Conservation (phyloP, 2,888 invertebrate species). For the Drosophila ezoana region DNA sequence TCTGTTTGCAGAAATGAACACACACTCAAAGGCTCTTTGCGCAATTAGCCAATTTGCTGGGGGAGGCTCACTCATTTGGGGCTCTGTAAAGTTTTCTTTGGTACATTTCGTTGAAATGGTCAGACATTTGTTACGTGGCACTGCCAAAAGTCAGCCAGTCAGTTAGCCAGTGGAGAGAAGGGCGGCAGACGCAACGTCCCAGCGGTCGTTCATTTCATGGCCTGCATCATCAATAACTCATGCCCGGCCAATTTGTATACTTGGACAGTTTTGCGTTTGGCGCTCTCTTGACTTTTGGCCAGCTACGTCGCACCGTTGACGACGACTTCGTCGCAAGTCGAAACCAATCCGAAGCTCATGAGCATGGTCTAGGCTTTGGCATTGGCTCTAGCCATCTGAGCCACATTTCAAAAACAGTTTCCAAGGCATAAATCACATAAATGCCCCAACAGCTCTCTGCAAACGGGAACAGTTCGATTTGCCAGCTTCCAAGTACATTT, state of each 20-base stretch:
- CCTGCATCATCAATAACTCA: slow-evolving; percentile 78
- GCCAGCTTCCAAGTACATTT: slow-evolving; percentile 50
- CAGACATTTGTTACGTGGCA: slow-evolving; percentile 62
- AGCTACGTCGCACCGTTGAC: slow-evolving; percentile 22
- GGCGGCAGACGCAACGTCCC: slow-evolving; percentile 33
- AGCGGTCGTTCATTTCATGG: slow-evolving; percentile 74
- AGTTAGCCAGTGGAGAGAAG: slow-evolving; percentile 26
- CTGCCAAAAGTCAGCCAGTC: slow-evolving; percentile 24
- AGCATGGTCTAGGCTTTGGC: slow-evolving; percentile 48
- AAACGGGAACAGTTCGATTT: slow-evolving; percentile 70
- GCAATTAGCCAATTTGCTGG: slow-evolving; percentile 54
- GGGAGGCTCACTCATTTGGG: slow-evolving; percentile 32
- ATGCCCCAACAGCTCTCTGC: slow-evolving; percentile 57
- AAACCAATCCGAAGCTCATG: slow-evolving; percentile 58
- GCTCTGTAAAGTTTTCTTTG: slow-evolving; percentile 33
- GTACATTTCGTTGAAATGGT: slow-evolving; percentile 59
- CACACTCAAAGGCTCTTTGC: slow-evolving; percentile 30
- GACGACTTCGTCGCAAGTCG: slow-evolving; percentile 45
- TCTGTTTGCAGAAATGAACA: slow-evolving; percentile 17
- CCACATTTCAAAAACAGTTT: slow-evolving; percentile 80
- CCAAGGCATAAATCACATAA: slow-evolving; percentile 78
- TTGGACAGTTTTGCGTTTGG: slow-evolving; percentile 74
- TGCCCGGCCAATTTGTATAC: slow-evolving; percentile 79
- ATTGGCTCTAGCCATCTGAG: slow-evolving; percentile 44
- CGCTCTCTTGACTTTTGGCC: slow-evolving; percentile 73